phyloP scores from a whole-genome alignment of 1,140 invertebrate genomes.

The Penaeus japonicus region DNA sequence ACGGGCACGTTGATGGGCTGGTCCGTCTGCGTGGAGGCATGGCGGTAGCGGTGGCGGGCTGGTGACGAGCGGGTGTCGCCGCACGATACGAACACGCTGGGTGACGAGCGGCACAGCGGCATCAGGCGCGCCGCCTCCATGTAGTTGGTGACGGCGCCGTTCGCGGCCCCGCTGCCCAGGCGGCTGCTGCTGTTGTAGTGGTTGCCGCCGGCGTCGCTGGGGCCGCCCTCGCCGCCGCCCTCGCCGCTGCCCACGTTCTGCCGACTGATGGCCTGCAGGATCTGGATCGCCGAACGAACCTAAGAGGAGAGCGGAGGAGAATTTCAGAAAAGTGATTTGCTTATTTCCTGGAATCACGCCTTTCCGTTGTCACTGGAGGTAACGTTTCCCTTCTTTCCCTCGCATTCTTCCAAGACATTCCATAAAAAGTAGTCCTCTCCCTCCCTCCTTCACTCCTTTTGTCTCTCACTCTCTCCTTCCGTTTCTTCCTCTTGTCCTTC shows the following conservation, averaged over 20 bases:
- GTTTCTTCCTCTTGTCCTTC: too few species aligned
- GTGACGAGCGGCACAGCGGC: slow-evolving; percentile 54
- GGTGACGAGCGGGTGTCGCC: slow-evolving; percentile 18
- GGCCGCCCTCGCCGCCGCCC: slow-evolving; percentile 17
- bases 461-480: too few species aligned
- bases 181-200: slow-evolving; percentile 33
- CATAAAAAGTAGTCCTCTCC: too few species aligned
- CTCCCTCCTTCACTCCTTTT: too few species aligned
- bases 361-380: too few species aligned
- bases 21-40: slow-evolving; percentile 55
- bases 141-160: slow-evolving; percentile 9
- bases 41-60: slow-evolving; percentile 22
- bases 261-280: slow-evolving; percentile 54
- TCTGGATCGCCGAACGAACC: slow-evolving; percentile 57
- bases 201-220: slow-evolving; percentile 30
- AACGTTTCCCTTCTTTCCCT: too few species aligned
- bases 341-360: too few species aligned
- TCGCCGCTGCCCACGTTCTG: slow-evolving; percentile 43
- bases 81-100: slow-evolving; percentile 50
- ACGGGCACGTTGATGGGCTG: slow-evolving; percentile 58
- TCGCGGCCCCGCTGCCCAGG: not conserved
- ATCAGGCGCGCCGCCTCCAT: slow-evolving; percentile 36
- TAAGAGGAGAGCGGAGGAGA: not conserved
- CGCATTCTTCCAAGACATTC: too few species aligned
- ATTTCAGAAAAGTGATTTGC: not conserved